Evolutionary conservation across 2,797 vertebrate species (phyloP), one percentile per base, ranked within the genome.

Genomic region (Kryptopterus vitreolus): DNA sequence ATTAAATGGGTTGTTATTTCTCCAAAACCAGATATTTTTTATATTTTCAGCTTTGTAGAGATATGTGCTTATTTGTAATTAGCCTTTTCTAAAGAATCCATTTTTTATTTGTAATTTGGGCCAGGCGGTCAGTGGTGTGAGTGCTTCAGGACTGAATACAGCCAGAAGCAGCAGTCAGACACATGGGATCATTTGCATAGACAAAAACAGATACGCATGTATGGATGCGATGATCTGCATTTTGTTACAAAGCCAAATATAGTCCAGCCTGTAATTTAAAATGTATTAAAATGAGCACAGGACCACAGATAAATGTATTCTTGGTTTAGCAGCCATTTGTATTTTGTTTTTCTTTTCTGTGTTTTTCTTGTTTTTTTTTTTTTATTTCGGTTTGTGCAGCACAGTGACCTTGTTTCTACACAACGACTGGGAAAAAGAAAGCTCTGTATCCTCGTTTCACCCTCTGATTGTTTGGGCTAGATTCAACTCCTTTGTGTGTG

Each of bases 341-440:
- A n/a, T n/a, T n/a, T 65, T 18, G 3, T 61, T 62, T 58, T 46
- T 26, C n/a, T 69, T 6, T n/a, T 20, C 43, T 29, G 63, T 46
- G 22, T 24, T 66, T 68, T 65, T 2, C 1, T 22, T 38, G 9
- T 18, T 3, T 22, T 20, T 15, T 79, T 77, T n/a, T 78, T 59
- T 55, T 48, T 50, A 63, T 50, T 33, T 71, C 33, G 69, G 18
- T 53, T 52, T 53, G 48, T 48, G 24, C n/a, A 69, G 43, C 43
- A 69, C 15, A 8, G 8, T 69, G 66, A 50, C 43, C 20, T 52
- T 79, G 59, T 73, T 43, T 73, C 46, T 11, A 71, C 10, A 53
- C 11, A 71, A 33, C 1, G 20, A 2, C 69, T 70, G 29, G 20
- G 29, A 33, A 62, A 12, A 35, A 38, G 20, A 65, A 43, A 38